Conservation (phyloP, 2,888 invertebrate species). For the Chloroclystis v-ata region DNA sequence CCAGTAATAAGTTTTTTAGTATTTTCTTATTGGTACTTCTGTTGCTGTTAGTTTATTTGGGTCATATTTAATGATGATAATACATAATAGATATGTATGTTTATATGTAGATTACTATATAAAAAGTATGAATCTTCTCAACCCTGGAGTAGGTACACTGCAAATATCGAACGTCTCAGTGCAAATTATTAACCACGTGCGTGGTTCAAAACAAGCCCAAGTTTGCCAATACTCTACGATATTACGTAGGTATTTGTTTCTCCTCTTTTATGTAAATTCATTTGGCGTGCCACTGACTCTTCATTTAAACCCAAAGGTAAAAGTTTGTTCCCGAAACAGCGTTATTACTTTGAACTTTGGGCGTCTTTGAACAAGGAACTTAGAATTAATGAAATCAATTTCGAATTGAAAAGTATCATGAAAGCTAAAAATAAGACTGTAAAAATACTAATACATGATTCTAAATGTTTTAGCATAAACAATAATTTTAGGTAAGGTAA, state of each 20-base stretch:
- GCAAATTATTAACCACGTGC: constrained; percentile 49
- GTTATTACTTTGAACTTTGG: constrained; percentile 16
- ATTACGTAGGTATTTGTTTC: constrained; percentile 37
- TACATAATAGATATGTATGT: too few relatives aligned
- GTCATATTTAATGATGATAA: too few relatives aligned
- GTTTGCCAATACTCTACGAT: constrained; percentile 52
- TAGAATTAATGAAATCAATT: constrained; percentile 2
- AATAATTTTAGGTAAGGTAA: too few relatives aligned
- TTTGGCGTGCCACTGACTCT: constrained; percentile 34
- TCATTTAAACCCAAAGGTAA: constrained; percentile 18
- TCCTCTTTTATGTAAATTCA: constrained; percentile 49
- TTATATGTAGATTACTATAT: too few relatives aligned
- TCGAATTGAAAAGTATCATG: constrained; percentile 1
- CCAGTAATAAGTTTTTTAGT: too few relatives aligned
- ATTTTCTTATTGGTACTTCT: too few relatives aligned
- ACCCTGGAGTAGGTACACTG: constrained; percentile 36
- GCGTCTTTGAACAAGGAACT: background rate
- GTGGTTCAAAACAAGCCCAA: constrained; percentile 52
- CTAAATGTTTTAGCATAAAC: too few relatives aligned
- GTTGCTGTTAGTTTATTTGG: too few relatives aligned
- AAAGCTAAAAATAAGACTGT: too few relatives aligned
- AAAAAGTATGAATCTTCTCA: too few relatives aligned
- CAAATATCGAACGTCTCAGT: constrained; percentile 52
- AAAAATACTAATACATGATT: too few relatives aligned
- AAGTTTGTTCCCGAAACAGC: constrained; percentile 9